Evolutionary conservation across 2,888 invertebrate genomes (phyloP).

Genomic region (Quadroppia sp.): DNA sequence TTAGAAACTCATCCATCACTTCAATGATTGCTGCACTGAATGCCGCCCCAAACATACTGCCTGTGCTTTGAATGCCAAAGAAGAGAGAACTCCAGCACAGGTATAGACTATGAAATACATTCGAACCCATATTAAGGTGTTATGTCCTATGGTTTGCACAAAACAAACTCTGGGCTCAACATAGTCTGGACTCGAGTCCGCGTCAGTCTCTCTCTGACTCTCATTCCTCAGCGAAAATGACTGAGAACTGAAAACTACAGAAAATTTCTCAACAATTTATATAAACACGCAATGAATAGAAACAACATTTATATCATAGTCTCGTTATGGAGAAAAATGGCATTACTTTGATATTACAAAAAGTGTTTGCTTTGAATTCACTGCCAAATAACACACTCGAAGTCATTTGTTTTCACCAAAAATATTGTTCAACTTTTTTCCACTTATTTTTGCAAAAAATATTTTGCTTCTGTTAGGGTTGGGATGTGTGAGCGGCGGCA

Average conservation of each 20-base stretch:
- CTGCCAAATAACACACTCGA: neutral
- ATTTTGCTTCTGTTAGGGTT: neutral
- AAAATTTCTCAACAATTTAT: conserved; percentile 11
- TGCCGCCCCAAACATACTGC: conserved; percentile 27
- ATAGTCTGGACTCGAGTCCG: neutral
- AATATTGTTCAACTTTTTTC: conserved; percentile 2
- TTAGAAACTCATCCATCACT: conserved; percentile 27
- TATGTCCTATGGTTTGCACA: neutral
- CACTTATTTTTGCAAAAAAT: neutral
- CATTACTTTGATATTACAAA: neutral
- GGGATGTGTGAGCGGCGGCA: neutral
- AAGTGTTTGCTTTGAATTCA: neutral
- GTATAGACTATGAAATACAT: neutral
- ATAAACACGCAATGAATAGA: conserved; percentile 16
- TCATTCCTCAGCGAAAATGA: neutral
- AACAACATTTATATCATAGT: neutral
- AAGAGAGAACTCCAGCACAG: no score
- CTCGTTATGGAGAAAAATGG: neutral
- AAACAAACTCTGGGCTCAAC: neutral
- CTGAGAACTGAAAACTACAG: neutral
- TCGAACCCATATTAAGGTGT: conserved; percentile 14
- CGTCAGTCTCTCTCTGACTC: neutral
- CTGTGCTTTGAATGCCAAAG: conserved; percentile 6
- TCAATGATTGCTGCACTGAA: conserved; percentile 17
- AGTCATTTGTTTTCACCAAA: conserved; percentile 21